A percentile compares a stretch with the other conserved stretches of the same genome.
phyloP scores from a whole-genome alignment of 2,888 invertebrate species.

The Diploptera punctata region DNA sequence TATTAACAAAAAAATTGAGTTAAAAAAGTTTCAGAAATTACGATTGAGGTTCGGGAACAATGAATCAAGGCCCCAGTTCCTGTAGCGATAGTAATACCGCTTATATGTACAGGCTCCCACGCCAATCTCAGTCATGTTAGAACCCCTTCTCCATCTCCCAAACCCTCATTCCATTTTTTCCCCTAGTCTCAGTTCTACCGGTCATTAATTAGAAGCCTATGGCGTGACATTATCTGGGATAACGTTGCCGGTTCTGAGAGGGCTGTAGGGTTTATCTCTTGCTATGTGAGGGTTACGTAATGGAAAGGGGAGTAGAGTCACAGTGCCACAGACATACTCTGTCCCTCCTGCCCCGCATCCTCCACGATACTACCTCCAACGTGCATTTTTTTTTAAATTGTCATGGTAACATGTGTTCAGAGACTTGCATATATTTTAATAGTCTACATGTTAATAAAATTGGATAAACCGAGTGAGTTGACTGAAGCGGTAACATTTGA shows the following conservation, averaged over 20 bases:
- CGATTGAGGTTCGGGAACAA: neutral
- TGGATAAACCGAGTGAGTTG: too few species aligned
- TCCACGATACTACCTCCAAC: neutral
- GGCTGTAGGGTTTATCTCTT: neutral
- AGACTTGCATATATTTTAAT: too few species aligned
- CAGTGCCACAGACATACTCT: neutral
- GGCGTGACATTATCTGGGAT: neutral
- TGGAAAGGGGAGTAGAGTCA: neutral
- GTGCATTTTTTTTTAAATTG: neutral
- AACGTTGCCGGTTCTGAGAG: neutral
- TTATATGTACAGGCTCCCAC: neutral
- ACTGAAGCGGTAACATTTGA: too few species aligned
- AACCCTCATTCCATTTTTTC: neutral
- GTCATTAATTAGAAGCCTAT: slow-evolving; percentile 24
- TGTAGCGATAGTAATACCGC: neutral
- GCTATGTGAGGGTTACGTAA: neutral
- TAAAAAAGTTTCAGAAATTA: neutral
- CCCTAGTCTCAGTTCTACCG: neutral
- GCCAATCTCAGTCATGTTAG: slow-evolving; percentile 8
- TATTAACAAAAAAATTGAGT: neutral
- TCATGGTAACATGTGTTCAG: slow-evolving; percentile 5
- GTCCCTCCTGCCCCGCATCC: neutral
- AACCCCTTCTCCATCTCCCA: neutral
- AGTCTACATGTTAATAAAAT: too few species aligned
- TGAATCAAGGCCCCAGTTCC: neutral